Base-by-base conservation (phyloP, 1,140 invertebrate genomes). In the Drosophila sp. region DNA sequence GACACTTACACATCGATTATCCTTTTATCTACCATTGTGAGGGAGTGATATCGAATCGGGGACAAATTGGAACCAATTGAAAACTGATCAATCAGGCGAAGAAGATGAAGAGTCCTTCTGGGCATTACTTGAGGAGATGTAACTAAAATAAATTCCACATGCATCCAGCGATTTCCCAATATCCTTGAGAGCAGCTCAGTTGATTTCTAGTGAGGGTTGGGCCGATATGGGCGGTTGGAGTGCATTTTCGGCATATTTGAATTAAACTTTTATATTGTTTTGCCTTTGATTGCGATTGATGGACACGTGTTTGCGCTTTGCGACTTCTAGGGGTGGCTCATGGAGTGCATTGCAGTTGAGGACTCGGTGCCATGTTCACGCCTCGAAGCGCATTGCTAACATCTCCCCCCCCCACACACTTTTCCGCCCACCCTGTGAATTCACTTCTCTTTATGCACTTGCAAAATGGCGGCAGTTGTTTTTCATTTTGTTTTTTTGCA, bases 261-360 rank as follows among this genome's bases (percentile, higher is more conserved):
- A 47, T 8, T 4, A 47, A 47, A 23, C 41, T 47, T 47, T 47
- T 25, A 47, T 47, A 23, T 47, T 47, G 6, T 3, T 47, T 47
- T 23, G 17, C 3, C 44, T 50, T 50, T 50, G 44, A 50, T 50
- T 25, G 25, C 7, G 0, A 23, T 25, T 50, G 44, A 50, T 50
- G 44, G 44, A 0, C 23, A 50, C 44, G 44, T 25, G 40, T 44
- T 44, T 44, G n/a, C 4, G 40, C n/a, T 44, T 17, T 44, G 35
- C 8, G 35, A 17, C n/a, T 41, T 17, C 23, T 50, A 50, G 2
- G 44, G 44, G 44, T 50, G 23, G 44, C 44, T 50, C 44, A 74
- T 78, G 65, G 72, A 70, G 81, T 74, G 70, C 70, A 86, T 85
- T 85, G 78, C 82, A 79, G 82, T 85, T 85, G 87, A 87, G 83